A percentile compares a stretch with the other conserved stretches of the same genome.
Evolutionary conservation across 2,888 invertebrate genomes (phyloP).

Genomic region (Pachliopta kotzebuea): DNA sequence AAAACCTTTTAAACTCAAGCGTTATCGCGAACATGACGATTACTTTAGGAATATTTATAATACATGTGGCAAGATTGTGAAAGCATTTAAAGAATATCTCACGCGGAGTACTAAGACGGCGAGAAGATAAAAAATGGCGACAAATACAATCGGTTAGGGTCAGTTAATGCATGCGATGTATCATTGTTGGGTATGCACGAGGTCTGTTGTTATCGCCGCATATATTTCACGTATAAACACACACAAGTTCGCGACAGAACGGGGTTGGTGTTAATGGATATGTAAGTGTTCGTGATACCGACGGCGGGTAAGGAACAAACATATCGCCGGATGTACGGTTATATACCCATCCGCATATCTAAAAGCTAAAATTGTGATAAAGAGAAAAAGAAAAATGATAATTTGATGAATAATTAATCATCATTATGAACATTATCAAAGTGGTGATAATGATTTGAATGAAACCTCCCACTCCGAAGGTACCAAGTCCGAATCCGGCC

Average conservation of each 20-base stretch:
- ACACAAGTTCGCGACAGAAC: neutral
- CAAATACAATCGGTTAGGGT: slow-evolving; percentile 17
- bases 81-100: slow-evolving; percentile 15
- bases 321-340: no score
- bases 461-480: no score
- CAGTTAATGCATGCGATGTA: slow-evolving; percentile 34
- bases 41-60: slow-evolving; percentile 2
- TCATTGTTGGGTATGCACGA: slow-evolving; percentile 33
- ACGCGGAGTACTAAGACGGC: neutral
- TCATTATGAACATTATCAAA: no score
- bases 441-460: no score
- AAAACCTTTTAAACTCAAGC: neutral
- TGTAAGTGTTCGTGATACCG: neutral
- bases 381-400: no score
- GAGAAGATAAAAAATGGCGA: slow-evolving; percentile 26
- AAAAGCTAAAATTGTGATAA: no score
- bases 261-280: slow-evolving; percentile 8
- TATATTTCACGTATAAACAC: slow-evolving; percentile 32
- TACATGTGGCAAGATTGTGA: slow-evolving; percentile 9
- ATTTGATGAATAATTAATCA: no score
- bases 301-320: no score
- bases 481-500: no score
- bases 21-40: neutral
- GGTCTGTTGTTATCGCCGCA: slow-evolving; percentile 34
- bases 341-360: no score